Evolutionary conservation across 1,140 invertebrate genomes (phyloP).

Genomic region (Chironomus tepperi): DNA sequence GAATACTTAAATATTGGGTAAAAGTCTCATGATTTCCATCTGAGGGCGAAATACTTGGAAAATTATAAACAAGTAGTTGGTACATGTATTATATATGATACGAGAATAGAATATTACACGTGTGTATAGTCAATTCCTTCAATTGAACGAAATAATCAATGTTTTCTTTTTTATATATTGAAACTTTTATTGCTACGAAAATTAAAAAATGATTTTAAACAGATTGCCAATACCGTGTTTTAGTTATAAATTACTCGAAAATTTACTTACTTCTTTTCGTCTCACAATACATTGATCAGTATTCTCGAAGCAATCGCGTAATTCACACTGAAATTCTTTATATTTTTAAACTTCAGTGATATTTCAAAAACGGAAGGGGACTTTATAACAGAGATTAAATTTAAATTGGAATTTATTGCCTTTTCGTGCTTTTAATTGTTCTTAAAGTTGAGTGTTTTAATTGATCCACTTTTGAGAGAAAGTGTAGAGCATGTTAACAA

Average conservation of each 20-base stretch:
- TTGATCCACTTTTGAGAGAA: too few species aligned
- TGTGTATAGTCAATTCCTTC: not conserved
- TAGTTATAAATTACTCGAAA: constrained; percentile 22
- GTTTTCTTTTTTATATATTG: constrained; percentile 18
- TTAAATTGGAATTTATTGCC: not conserved
- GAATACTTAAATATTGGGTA: not conserved
- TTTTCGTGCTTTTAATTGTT: too few species aligned
- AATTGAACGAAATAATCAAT: not conserved
- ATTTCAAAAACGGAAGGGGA: not conserved
- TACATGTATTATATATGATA: too few species aligned
- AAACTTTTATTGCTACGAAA: constrained; percentile 17
- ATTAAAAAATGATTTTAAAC: constrained; percentile 24
- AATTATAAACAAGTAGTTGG: too few species aligned
- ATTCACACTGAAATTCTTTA: not conserved
- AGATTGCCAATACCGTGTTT: not conserved
- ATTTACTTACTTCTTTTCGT: constrained; percentile 4
- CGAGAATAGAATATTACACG: too few species aligned
- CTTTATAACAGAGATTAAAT: not conserved
- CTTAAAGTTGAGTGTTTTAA: too few species aligned
- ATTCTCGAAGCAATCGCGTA: not conserved
- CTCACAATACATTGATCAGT: constrained; percentile 1
- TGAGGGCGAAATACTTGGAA: too few species aligned
- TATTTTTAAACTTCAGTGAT: not conserved
- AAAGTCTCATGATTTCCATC: too few species aligned
- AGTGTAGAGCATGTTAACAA: too few species aligned